Evolutionary conservation across 2,888 invertebrate species (phyloP).

Genomic region (Brenthis ino): DNA sequence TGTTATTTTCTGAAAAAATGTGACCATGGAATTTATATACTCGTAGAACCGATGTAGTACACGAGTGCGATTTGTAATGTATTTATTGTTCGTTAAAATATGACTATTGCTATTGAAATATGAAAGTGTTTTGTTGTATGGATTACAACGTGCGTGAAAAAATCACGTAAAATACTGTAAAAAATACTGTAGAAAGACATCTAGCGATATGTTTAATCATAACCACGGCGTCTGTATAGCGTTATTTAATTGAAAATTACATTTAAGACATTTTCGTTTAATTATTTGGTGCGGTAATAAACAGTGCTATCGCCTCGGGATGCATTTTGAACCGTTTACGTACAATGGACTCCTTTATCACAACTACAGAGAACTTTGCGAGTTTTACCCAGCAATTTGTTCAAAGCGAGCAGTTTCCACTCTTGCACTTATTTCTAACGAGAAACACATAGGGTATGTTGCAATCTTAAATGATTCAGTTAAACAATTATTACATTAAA

Average conservation of each 20-base stretch:
- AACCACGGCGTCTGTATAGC: too few species aligned
- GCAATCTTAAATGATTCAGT: conserved; percentile 49
- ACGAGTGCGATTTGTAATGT: too few species aligned
- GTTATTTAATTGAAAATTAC: neutral
- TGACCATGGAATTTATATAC: too few species aligned
- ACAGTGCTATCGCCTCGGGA: conserved; percentile 35
- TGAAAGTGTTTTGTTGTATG: too few species aligned
- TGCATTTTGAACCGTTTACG: conserved; percentile 37
- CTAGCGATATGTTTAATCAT: too few species aligned
- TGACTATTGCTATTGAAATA: too few species aligned
- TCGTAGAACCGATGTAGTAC: too few species aligned
- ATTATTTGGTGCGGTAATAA: conserved; percentile 32
- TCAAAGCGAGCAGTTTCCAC: conserved; percentile 54
- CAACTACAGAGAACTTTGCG: conserved; percentile 46
- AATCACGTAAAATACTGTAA: too few species aligned
- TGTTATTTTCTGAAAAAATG: too few species aligned
- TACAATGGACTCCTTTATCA: conserved; percentile 47
- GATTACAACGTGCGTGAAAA: too few species aligned
- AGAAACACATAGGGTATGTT: conserved; percentile 49
- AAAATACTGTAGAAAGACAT: too few species aligned
- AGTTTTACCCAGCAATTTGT: conserved; percentile 54
- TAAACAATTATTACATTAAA: conserved; percentile 46
- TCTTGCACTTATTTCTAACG: conserved; percentile 55
- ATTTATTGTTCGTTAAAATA: too few species aligned
- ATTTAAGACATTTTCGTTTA: conserved; percentile 1